Base-by-base conservation (phyloP, 2,113 vertebrate species). In the Tachysurus vachellii region DNA sequence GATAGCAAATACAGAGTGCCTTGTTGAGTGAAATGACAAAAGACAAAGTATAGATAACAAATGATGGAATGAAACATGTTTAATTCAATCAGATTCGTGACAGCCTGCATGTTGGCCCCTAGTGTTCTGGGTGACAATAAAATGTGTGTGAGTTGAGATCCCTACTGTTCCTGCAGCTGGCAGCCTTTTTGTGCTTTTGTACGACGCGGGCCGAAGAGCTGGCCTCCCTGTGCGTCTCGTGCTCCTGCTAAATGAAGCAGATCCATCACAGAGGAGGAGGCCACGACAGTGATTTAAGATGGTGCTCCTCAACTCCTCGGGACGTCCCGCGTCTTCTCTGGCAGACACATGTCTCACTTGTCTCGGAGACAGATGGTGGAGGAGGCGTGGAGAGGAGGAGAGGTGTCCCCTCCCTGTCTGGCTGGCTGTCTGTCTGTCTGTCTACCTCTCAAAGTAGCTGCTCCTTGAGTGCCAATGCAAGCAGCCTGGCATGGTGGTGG, bases 171-270 rank as follows among this genome's bases (percentile, higher is more conserved):
- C 64, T 62, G 84, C 86, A 89, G 93, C 92, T 94, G 93, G 93
- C 93, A 93, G 88, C 88, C 85, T 89, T 91, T 90, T 84, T 44
- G 85, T 93, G 93, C 93, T 94, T 94, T 93, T 94, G 91, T 94
- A 93, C 87, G 90, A 91, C 89, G 88, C 89, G 88, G 89, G 83
- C 88, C 84, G 84, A 62, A 86, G 80, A 91, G 88, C 91, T 91
- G 90, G 89, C 93, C 93, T 94, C 94, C 94, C 91, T 89, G 91
- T 89, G 94, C 91, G 92, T 92, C 92, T 94, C 92, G 92, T 91
- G 94, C 91, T 93, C 90, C 66, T 88, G 90, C 94, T 96, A 96
- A 96, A 96, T 95, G 95, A 94, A 95, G 92, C 93, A 95, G 95
- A 96, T 96, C 95, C 95, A 95, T 96, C 95, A 96, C 93, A 77